These are phyloP conservation scores for Leptinotarsa undecemlineata DNA, from an alignment of 1,140 invertebrate genomes.

Conservation along the genomic window DNA sequence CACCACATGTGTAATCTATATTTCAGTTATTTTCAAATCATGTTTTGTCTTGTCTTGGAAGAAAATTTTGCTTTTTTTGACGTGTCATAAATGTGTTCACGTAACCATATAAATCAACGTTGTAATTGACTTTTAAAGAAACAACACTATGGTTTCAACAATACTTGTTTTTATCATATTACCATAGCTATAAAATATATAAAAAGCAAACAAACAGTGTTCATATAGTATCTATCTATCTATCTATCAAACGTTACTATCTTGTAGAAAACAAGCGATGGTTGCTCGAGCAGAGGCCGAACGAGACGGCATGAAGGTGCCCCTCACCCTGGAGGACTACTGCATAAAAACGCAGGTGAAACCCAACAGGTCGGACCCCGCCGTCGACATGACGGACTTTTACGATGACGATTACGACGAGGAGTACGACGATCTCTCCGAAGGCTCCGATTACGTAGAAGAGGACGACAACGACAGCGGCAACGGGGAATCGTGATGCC, in stretches of 20 bases:
- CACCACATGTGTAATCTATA: too few species aligned
- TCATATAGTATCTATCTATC: background rate
- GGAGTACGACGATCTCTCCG: slow-evolving; percentile 70
- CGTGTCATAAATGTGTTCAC: too few species aligned
- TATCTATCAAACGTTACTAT: background rate
- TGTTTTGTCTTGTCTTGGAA: too few species aligned
- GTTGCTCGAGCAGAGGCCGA: slow-evolving; percentile 93
- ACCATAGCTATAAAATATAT: too few species aligned
- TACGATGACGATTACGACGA: slow-evolving; percentile 91
- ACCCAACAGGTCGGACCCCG: slow-evolving; percentile 72
- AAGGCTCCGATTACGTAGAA: slow-evolving; percentile 72
- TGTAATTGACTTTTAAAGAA: too few species aligned
- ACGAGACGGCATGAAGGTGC: slow-evolving; percentile 95
- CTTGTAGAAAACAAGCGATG: slow-evolving; percentile 89
- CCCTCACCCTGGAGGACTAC: slow-evolving; percentile 97
- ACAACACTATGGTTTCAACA: too few species aligned
- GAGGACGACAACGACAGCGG: slow-evolving; percentile 68
- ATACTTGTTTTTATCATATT: too few species aligned
- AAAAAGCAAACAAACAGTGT: too few species aligned
- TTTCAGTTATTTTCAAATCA: too few species aligned
- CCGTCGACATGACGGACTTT: slow-evolving; percentile 86
- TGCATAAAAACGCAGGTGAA: slow-evolving; percentile 89
- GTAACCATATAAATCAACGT: too few species aligned
- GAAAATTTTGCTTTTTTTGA: too few species aligned
- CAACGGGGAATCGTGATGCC: slow-evolving; percentile 55